Evolutionary conservation across 2,113 vertebrate species (phyloP).

Genomic region (Scopus umbretta): DNA sequence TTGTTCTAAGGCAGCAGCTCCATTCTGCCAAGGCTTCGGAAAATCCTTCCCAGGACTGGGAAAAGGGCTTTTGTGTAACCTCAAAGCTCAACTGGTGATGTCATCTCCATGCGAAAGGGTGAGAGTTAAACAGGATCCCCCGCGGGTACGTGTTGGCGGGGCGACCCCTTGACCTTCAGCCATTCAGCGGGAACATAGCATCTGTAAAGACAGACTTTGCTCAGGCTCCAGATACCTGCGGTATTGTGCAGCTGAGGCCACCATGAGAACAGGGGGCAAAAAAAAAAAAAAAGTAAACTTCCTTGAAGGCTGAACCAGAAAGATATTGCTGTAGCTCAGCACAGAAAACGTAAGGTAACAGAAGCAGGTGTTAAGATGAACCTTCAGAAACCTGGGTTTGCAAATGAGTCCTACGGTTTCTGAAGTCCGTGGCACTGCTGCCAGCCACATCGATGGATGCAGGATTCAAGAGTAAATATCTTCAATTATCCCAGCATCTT

Average conservation of each 20-base stretch:
- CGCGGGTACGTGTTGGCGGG: neutral
- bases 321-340: neutral
- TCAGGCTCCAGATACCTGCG: neutral
- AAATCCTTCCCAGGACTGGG: conserved; percentile 39
- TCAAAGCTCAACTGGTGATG: conserved; percentile 42
- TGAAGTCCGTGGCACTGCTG: neutral
- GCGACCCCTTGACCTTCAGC: neutral
- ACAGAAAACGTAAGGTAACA: neutral
- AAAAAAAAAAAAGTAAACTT: neutral
- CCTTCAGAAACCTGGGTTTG: neutral
- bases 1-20: conserved; percentile 16
- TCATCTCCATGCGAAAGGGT: neutral
- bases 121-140: conserved; percentile 25
- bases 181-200: neutral
- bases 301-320: neutral
- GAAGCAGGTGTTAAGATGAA: neutral
- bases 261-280: neutral
- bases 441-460: accelerated
- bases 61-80: conserved; percentile 46
- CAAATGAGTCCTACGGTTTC: neutral
- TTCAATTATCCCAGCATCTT: neutral
- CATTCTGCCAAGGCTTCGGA: neutral
- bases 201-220: neutral
- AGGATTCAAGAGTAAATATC: neutral
- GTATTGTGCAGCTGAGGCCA: neutral